Conservation (phyloP, 2,888 invertebrate species). For the Pandemis cinnamomeana region DNA sequence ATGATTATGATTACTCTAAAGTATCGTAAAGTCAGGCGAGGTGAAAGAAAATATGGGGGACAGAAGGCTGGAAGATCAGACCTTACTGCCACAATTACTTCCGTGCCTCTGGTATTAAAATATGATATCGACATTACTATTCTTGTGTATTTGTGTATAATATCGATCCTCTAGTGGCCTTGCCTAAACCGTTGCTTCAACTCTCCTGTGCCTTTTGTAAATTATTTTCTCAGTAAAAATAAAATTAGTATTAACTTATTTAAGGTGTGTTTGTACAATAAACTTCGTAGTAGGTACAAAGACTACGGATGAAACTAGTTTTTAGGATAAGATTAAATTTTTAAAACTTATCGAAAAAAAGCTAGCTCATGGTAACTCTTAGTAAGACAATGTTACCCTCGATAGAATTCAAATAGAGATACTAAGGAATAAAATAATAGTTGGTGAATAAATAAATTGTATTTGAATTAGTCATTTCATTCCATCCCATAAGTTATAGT, state of each 20-base stretch:
- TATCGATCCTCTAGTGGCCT: neutral
- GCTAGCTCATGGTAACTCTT: conserved; percentile 36
- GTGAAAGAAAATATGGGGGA: neutral
- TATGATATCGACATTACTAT: neutral
- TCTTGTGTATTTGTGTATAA: neutral
- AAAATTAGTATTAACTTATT: neutral
- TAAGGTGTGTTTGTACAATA: conserved; percentile 17
- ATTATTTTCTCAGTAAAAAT: conserved; percentile 17
- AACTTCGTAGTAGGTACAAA: neutral
- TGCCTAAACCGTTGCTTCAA: neutral
- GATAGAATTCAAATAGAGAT: conserved; percentile 16
- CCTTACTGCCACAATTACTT: neutral
- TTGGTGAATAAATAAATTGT: conserved; percentile 14
- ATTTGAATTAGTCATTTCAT: conserved; percentile 7
- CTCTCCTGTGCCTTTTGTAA: conserved; percentile 32
- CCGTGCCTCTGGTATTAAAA: neutral
- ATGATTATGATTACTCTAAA: neutral
- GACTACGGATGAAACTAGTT: neutral
- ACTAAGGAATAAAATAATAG: neutral
- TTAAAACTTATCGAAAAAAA: conserved; percentile 29
- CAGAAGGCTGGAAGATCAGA: neutral
- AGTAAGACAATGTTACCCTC: conserved; percentile 27
- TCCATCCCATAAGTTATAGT: neutral
- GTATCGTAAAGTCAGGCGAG: neutral
- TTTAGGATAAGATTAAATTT: conserved; percentile 10